Evolutionary conservation across 2,113 vertebrate genomes (phyloP), one percentile per base, ranked within the genome.

Genomic region (Tachycineta bicolor): DNA sequence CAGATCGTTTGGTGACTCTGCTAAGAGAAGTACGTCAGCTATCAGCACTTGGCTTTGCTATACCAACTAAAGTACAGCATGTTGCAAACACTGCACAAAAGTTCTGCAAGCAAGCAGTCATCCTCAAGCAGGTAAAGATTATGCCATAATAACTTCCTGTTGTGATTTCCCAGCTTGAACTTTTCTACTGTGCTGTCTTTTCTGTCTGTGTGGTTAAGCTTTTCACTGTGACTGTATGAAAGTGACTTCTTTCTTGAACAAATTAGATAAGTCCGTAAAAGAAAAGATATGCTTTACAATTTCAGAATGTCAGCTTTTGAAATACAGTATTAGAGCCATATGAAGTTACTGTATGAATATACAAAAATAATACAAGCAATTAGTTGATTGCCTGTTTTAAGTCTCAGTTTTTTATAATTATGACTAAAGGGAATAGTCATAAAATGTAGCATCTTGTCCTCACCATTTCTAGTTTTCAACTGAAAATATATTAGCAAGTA

Each of bases 1-100:
- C 99, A 6, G 99, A 99, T 97, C 98, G 98, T 50, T 97, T 99
- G 95, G 98, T 99, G 91, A 98, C 97, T 96, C 98, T 99, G 63
- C 97, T 99, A 39, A 98, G 98, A 95, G 99, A 99, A 98, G 99
- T 99, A 60, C 98, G 99, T 65, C 99, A 99, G 94, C 98, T 99
- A 2, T 99, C 99, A 58, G 98, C 99, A 4, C 97, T 99, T 76
- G 99, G 99, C 28, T 99, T 99, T 97, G 95, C 98, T 63, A 98
- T 99, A 96, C 99, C 99, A 62, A 97, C 98, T 70, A 99, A 99
- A 97, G 99, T 99, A 94, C 99, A 99, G 71, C 98, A 98, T 81
- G 97, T 98, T 62, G 98, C 99, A 86, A 98, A 97, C 73, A 98
- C 98, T 31, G 99, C 99, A 14, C 99, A 99, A 18, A 99, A 98